Evolutionary conservation across 2,113 vertebrate genomes (phyloP), one percentile per base, ranked within the genome.

Genomic region (Amazona vittata): DNA sequence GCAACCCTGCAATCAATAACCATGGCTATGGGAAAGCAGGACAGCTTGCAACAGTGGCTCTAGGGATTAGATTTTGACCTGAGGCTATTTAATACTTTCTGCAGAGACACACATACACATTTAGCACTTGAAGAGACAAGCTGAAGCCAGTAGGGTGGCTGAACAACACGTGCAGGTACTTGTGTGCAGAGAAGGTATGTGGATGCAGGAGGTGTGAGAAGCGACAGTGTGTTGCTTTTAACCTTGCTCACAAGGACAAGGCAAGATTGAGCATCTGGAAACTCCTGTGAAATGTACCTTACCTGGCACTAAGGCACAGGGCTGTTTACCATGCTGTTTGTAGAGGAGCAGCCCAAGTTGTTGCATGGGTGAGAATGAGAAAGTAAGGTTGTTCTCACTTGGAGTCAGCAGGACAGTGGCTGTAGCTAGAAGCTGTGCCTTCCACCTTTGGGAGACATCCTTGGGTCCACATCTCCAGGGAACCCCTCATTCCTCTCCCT

Each of bases 91-190:
- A 57, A 17, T 71, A 19, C 49, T 83, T 91, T 86, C 52, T 93
- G 39, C 2, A 6, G 43, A 71, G 76, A 15, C 49, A 64, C 5
- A 29, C 4, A 20, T 26, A 18, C 4, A 29, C 55, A 33, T 79
- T 70, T 90, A 85, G 41, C 47, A 64, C 35, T 87, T 81, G 28
- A 81, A 62, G 55, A n/a, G 62, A 63, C 10, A 10, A 76, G 9
- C n/a, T 89, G 62, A 63, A 79, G 50, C 37, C 49, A 67, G 11
- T 62, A 41, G 41, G 33, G 43, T 55, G 44, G 81, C 33, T 25
- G 74, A 87, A 84, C 0, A 3, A 73, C 16, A 62, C 0, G 0
- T 2, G 16, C 52, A 44, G 22, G 46, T 67, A 39, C 24, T 77
- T 55, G 31, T 5, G 11, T 63, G 43, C 17, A 57, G 49, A 37